Evolutionary conservation across 2,888 invertebrate species (phyloP).

Genomic region (Microchrysa polita): DNA sequence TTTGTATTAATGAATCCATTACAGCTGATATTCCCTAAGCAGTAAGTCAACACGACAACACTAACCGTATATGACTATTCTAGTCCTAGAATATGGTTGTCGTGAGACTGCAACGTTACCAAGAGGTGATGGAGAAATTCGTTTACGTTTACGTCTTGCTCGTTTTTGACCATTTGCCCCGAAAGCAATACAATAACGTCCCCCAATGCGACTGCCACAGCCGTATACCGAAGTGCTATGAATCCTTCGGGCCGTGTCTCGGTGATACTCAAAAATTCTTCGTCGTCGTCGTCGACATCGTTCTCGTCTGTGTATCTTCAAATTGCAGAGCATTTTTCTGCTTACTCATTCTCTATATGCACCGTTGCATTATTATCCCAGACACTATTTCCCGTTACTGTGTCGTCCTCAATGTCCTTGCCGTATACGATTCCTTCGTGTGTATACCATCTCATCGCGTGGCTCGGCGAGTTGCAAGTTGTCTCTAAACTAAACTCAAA

Average conservation of each 20-base stretch:
- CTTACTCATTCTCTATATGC: neutral
- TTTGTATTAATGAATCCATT: too few relatives aligned
- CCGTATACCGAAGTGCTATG: conserved; percentile 10
- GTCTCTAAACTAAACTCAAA: neutral
- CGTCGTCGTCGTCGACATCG: neutral
- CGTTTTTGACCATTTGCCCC: conserved; percentile 39
- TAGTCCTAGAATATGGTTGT: conserved; percentile 12
- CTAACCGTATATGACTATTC: neutral
- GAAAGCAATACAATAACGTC: conserved; percentile 43
- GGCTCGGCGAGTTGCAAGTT: conserved; percentile 13
- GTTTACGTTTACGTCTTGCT: conserved; percentile 34
- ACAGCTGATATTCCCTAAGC: too few relatives aligned
- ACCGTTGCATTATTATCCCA: conserved; percentile 3
- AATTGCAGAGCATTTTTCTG: conserved; percentile 15
- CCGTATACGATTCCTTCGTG: neutral
- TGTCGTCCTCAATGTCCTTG: conserved; percentile 34
- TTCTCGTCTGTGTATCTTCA: conserved; percentile 20
- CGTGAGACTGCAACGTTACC: conserved; percentile 11
- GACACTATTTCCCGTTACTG: conserved; percentile 2
- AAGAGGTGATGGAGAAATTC: conserved; percentile 29
- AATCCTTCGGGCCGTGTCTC: conserved; percentile 32
- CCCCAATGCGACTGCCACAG: conserved; percentile 27
- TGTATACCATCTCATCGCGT: conserved; percentile 16
- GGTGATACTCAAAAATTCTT: conserved; percentile 31
- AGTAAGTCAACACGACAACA: too few relatives aligned